Evolutionary conservation across 2,888 invertebrate genomes (phyloP), one percentile per base, ranked within the genome.

Genomic region (Morpho deidamia): DNA sequence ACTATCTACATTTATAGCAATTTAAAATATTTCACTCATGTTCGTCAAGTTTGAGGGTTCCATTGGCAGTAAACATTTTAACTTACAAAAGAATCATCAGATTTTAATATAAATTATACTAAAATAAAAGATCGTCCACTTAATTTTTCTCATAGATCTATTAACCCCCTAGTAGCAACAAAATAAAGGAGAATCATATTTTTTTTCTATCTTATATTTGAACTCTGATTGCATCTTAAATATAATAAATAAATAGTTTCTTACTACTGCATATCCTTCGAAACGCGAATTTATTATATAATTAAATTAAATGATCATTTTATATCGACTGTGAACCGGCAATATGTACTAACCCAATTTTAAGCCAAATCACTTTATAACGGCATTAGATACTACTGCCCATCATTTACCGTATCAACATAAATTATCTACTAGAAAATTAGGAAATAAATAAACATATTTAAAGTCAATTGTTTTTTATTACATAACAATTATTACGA

Each of bases 191-290:
- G 34, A 3, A 33, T 44, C 11, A 42, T 52, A 48, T 44, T 54
- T 70, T 67, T 66, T 64, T 67, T 70, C 68, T 40, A 38, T 43
- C 14, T n/a, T 64, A 58, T 64, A 58, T 67, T 70, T 71, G 65
- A 67, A 73, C 32, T 11, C 35, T 43, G 14, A 53, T n/a, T n/a
- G n/a, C n/a, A n/a, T 43, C 44, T 43, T 53, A 50, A 53, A 58
- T 68, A 68, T 60, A 70, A 72, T 77, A 81, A 81, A 79, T 80
- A 79, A 71, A 70, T 65, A 69, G 71, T 71, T 74, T 57, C 56
- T 62, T 44, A 40, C 33, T 46, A 44, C 53, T 58, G 62, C 62
- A 57, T 43, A 56, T 59, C 56, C 53, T 59, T 56, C 48, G 45
- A 54, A 37, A 51, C 5, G 5, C 23, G 4, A 23, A 23, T 23